phyloP scores from a whole-genome alignment of 1,140 invertebrate species.

The Rhopalosiphum padi region DNA sequence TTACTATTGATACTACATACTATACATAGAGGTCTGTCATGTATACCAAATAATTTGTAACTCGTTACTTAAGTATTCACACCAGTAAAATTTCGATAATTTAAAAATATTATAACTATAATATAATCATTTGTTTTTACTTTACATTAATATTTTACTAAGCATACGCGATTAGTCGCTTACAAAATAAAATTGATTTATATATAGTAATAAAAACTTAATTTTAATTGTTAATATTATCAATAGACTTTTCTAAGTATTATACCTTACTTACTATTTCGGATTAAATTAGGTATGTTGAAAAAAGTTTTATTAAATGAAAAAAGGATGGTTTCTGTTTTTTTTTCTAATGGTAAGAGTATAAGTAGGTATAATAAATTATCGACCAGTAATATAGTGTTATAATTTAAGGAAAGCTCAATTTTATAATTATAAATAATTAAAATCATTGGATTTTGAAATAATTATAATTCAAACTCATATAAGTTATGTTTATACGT shows the following conservation, averaged over 20 bases:
- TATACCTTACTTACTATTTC: not conserved
- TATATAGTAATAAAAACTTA: not conserved
- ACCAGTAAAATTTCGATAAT: not conserved
- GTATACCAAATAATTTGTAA: not conserved
- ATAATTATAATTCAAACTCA: not conserved
- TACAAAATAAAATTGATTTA: not conserved
- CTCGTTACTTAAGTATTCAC: not conserved
- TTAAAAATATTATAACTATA: not conserved
- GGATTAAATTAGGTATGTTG: not conserved
- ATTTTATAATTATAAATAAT: no score
- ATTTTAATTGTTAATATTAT: not conserved
- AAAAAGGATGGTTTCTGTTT: not conserved
- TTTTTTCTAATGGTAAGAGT: not conserved
- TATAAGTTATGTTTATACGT: not conserved
- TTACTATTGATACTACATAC: not conserved
- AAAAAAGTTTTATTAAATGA: not conserved
- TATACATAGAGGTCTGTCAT: not conserved
- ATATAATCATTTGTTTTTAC: not conserved
- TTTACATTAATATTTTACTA: not conserved
- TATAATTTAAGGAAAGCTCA: not conserved
- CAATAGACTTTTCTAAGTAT: fast-evolving
- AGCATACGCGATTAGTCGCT: not conserved
- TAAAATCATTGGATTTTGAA: not conserved
- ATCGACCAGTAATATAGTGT: not conserved
- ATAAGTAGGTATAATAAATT: not conserved